These are phyloP conservation scores for Peromyscus nudipes DNA, from an alignment of 2,797 vertebrate species.

Conservation along the genomic window DNA sequence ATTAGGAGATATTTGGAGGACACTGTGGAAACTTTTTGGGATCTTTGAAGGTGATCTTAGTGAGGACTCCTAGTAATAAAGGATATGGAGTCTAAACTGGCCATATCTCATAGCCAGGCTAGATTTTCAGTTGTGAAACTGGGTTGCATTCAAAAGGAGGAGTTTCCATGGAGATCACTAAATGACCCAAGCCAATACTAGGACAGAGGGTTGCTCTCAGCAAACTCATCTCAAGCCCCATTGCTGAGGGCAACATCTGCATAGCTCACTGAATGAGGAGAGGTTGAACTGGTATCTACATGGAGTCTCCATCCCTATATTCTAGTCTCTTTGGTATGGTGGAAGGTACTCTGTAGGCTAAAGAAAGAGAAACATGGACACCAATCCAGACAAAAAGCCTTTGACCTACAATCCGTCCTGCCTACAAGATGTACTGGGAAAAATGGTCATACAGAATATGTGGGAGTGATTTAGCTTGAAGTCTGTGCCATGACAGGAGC, in stretches of 20 bases:
- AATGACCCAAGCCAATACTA: background rate
- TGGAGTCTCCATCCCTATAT: background rate
- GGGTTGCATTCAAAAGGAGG: background rate
- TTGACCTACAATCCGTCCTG: background rate
- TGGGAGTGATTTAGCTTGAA: background rate
- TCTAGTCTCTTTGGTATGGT: background rate
- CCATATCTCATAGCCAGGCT: background rate
- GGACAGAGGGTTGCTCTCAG: background rate
- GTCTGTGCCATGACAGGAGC: background rate
- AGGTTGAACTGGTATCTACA: background rate
- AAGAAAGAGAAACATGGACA: background rate
- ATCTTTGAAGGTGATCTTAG: background rate
- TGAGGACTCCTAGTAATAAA: background rate
- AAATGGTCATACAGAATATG: background rate
- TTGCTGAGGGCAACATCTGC: too few relatives aligned
- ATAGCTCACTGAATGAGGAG: background rate
- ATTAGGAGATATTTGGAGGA: too few relatives aligned
- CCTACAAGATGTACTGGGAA: background rate
- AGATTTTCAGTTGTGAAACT: background rate
- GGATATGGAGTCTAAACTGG: background rate
- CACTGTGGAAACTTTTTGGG: background rate
- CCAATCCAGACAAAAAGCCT: background rate
- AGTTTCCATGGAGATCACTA: background rate
- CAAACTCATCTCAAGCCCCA: background rate
- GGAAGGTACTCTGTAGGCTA: too few relatives aligned